Conservation (phyloP, 1,140 invertebrate species). For the Lasioglossum baleicum region DNA sequence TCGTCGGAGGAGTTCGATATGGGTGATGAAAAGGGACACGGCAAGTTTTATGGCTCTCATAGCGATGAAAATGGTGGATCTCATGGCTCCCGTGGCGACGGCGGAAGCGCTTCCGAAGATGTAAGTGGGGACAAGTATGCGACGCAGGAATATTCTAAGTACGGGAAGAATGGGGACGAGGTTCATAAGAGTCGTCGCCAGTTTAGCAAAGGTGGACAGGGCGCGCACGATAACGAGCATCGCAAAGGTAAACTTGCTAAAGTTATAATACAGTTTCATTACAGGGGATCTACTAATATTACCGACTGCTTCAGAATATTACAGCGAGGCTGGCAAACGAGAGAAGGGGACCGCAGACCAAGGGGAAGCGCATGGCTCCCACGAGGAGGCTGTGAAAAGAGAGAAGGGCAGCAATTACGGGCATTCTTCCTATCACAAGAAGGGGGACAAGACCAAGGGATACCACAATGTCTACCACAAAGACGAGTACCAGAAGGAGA, state of each 20-base stretch:
- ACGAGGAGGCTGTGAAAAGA: conserved; percentile 84
- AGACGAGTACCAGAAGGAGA: conserved; percentile 88
- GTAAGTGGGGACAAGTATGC: conserved; percentile 9
- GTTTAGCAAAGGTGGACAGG: conserved; percentile 79
- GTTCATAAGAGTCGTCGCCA: conserved; percentile 82
- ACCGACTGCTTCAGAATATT: conserved; percentile 78
- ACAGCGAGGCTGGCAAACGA: conserved; percentile 83
- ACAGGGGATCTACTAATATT: background rate
- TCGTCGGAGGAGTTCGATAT: background rate
- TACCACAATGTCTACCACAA: conserved; percentile 87
- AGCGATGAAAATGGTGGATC: conserved; percentile 4
- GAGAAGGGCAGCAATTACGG: conserved; percentile 84
- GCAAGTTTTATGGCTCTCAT: background rate
- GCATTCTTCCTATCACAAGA: conserved; percentile 83
- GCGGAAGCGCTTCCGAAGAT: conserved; percentile 26
- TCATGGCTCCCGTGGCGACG: background rate
- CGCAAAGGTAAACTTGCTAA: conserved; percentile 62
- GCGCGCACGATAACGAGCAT: conserved; percentile 68
- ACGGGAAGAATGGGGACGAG: conserved; percentile 82
- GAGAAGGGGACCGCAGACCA: conserved; percentile 85
- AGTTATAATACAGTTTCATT: background rate
- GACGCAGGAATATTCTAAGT: conserved; percentile 79
- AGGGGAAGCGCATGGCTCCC: conserved; percentile 83
- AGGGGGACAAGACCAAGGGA: conserved; percentile 85
- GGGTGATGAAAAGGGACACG: background rate